These are phyloP conservation scores for Epizoanthus rinbou DNA, from an alignment of 92 coral and sea anemone genomes.

Conservation along the genomic window DNA sequence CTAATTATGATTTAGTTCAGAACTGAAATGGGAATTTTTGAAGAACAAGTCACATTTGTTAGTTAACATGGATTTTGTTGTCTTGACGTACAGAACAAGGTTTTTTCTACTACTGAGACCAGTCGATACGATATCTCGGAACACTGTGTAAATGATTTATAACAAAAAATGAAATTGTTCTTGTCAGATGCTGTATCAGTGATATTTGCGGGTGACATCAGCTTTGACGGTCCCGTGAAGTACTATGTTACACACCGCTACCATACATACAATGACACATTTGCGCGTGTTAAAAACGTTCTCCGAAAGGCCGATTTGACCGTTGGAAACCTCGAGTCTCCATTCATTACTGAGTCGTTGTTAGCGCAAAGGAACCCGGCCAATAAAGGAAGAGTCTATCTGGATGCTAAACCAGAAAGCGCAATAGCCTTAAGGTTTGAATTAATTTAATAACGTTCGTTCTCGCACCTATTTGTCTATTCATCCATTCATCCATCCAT, in stretches of 20 bases:
- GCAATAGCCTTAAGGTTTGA: constrained; percentile 26
- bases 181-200: constrained; percentile 4
- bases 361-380: constrained; percentile 5
- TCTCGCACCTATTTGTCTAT: background rate
- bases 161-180: too few species aligned
- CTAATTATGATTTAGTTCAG: too few species aligned
- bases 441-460: background rate
- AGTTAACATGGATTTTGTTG: too few species aligned
- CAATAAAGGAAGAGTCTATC: background rate
- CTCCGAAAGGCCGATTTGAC: constrained; percentile 38
- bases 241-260: constrained; percentile 21
- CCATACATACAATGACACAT: constrained; percentile 21
- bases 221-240: constrained; percentile 28
- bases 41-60: too few species aligned
- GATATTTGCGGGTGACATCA: constrained; percentile 43
- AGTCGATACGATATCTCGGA: too few species aligned
- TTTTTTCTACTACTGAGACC: too few species aligned
- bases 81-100: too few species aligned
- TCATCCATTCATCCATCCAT: too few species aligned
- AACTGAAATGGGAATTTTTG: too few species aligned
- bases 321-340: constrained; percentile 49
- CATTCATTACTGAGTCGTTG: constrained; percentile 32
- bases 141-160: too few species aligned
- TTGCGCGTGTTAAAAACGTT: background rate
- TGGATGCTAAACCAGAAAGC: constrained; percentile 10